Evolutionary conservation across 2,888 invertebrate species (phyloP).

Genomic region (Nemapogon koenigi): DNA sequence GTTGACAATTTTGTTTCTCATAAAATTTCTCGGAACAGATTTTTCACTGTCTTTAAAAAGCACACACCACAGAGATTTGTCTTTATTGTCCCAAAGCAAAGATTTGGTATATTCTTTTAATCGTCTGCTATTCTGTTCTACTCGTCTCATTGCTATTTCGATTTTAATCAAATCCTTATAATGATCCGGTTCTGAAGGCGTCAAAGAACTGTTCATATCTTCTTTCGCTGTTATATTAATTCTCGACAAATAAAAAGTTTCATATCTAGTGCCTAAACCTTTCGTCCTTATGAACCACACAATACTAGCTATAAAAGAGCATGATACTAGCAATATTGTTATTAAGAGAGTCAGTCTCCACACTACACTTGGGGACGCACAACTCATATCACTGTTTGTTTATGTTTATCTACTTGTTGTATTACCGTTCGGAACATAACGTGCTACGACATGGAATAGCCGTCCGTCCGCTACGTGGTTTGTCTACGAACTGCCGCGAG

Average conservation of each 20-base stretch:
- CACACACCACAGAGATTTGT: conserved; percentile 59
- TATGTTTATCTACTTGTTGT: conserved; percentile 43
- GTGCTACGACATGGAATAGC: conserved; percentile 32
- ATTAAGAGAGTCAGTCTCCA: conserved; percentile 52
- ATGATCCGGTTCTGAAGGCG: conserved; percentile 43
- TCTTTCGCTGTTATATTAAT: conserved; percentile 55
- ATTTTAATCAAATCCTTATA: conserved; percentile 61
- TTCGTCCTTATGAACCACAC: conserved; percentile 53
- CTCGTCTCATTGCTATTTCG: conserved; percentile 60
- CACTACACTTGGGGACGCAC: conserved; percentile 49
- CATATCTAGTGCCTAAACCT: conserved; percentile 47
- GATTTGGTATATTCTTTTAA: conserved; percentile 58
- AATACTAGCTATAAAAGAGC: conserved; percentile 52
- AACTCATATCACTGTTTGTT: conserved; percentile 65
- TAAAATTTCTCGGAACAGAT: conserved; percentile 26
- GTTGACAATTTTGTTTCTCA: conserved; percentile 31
- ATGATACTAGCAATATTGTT: conserved; percentile 52
- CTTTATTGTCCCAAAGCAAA: conserved; percentile 58
- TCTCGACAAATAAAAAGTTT: conserved; percentile 63
- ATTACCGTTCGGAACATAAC: conserved; percentile 45
- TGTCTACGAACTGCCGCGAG: conserved; percentile 38
- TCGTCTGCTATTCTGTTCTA: conserved; percentile 55
- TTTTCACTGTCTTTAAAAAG: conserved; percentile 54
- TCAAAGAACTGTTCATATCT: conserved; percentile 28
- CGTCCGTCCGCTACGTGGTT: conserved; percentile 19